A percentile compares a stretch with the other conserved stretches of the same genome.
Evolutionary conservation across 2,888 invertebrate species (phyloP).

Genomic region (Alcis repandata): DNA sequence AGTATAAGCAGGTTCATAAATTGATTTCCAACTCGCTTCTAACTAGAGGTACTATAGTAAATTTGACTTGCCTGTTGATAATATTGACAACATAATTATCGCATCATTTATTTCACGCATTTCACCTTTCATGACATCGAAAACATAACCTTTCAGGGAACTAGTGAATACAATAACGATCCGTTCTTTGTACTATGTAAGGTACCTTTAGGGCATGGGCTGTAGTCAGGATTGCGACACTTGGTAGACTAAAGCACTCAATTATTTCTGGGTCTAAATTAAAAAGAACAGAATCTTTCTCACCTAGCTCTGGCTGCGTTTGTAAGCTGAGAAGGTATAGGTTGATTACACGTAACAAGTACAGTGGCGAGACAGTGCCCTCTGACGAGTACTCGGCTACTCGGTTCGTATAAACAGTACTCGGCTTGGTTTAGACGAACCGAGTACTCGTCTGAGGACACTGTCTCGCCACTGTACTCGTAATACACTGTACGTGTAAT

Average conservation of each 20-base stretch:
- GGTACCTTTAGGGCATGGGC: not conserved
- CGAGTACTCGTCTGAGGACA: too few species aligned
- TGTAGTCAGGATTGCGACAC: not conserved
- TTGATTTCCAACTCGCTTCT: not conserved
- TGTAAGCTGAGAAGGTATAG: too few species aligned
- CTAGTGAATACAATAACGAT: slow-evolving; percentile 47
- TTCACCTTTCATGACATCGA: slow-evolving; percentile 26
- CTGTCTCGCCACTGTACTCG: too few species aligned
- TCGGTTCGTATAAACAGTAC: too few species aligned
- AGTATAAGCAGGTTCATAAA: not conserved
- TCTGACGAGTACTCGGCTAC: too few species aligned
- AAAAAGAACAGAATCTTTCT: not conserved
- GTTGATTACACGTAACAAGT: too few species aligned
- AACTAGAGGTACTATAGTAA: not conserved
- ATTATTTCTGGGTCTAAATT: not conserved
- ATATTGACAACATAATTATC: slow-evolving; percentile 18
- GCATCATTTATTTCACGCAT: slow-evolving; percentile 7
- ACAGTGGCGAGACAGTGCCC: too few species aligned
- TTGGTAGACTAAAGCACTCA: not conserved
- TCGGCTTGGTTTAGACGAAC: too few species aligned
- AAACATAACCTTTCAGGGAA: slow-evolving; percentile 42
- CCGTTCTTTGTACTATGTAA: slow-evolving; percentile 28
- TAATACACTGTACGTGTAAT: too few species aligned
- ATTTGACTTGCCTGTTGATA: not conserved
- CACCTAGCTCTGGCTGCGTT: not conserved